Conservation (phyloP, 2,888 invertebrate genomes). For the Aphodius sticticus region DNA sequence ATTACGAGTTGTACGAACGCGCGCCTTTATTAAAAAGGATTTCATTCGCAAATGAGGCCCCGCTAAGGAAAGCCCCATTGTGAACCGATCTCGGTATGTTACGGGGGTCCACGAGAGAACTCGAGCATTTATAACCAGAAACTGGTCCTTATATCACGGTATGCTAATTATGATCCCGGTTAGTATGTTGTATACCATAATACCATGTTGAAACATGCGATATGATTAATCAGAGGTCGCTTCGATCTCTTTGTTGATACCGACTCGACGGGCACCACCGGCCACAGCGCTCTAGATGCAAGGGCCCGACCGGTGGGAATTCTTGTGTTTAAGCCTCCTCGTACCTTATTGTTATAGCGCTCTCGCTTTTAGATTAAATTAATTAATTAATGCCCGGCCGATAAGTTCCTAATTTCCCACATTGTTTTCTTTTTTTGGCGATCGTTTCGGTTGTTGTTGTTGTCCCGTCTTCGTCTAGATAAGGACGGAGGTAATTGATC, state of each 20-base stretch:
- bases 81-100: conserved; percentile 10
- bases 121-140: conserved; percentile 37
- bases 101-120: background rate
- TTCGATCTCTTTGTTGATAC: conserved; percentile 54
- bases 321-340: conserved; percentile 29
- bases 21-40: background rate
- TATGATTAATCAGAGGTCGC: conserved; percentile 60
- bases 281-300: conserved; percentile 30
- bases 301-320: conserved; percentile 31
- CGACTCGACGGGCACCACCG: conserved; percentile 44
- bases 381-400: conserved; percentile 42
- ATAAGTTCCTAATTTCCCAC: conserved; percentile 50
- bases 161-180: conserved; percentile 42
- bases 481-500: conserved; percentile 31
- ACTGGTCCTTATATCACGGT: conserved; percentile 45
- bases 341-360: background rate
- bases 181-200: conserved; percentile 39
- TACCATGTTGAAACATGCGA: conserved; percentile 56
- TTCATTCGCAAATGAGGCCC: background rate
- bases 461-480: conserved; percentile 5
- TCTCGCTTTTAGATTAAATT: conserved; percentile 36
- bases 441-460: conserved; percentile 9
- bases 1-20: too few species aligned
- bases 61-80: background rate
- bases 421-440: conserved; percentile 41